Evolutionary conservation across 2,888 invertebrate genomes (phyloP).

Genomic region (Elegia similella): DNA sequence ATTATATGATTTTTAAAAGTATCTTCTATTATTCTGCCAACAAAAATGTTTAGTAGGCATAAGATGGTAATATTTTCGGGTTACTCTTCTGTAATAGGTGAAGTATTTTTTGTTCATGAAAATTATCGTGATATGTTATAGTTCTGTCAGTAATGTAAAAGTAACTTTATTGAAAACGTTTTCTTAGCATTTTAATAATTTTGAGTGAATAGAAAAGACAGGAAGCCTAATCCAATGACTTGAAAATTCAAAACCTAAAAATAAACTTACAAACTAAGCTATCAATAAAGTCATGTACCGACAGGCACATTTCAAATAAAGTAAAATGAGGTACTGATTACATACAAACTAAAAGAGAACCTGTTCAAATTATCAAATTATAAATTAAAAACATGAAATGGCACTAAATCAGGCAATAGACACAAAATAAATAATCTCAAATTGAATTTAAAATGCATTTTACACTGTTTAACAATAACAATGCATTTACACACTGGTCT

Average conservation of each 20-base stretch:
- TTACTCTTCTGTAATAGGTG: no score
- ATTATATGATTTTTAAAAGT: not conserved
- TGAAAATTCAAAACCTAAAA: slow-evolving; percentile 1
- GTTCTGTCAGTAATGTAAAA: no score
- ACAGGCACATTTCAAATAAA: slow-evolving; percentile 1
- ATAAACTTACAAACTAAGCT: not conserved
- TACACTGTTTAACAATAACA: slow-evolving; percentile 11
- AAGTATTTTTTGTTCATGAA: no score
- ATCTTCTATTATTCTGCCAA: no score
- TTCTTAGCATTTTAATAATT: not conserved
- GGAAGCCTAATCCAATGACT: not conserved
- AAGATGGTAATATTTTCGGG: no score
- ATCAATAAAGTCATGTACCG: not conserved
- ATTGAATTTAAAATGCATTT: slow-evolving; percentile 4
- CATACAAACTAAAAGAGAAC: slow-evolving; percentile 9
- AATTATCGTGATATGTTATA: no score
- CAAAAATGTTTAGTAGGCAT: no score
- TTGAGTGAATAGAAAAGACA: not conserved
- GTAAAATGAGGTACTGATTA: slow-evolving; percentile 9
- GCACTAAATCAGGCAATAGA: slow-evolving; percentile 13
- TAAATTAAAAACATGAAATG: slow-evolving; percentile 5
- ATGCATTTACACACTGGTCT: slow-evolving; percentile 42
- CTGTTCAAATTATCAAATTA: not conserved
- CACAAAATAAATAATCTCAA: slow-evolving; percentile 14
- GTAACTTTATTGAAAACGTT: not conserved